Evolutionary conservation across 2,888 invertebrate genomes (phyloP).

Genomic region (Plebejus melissa): DNA sequence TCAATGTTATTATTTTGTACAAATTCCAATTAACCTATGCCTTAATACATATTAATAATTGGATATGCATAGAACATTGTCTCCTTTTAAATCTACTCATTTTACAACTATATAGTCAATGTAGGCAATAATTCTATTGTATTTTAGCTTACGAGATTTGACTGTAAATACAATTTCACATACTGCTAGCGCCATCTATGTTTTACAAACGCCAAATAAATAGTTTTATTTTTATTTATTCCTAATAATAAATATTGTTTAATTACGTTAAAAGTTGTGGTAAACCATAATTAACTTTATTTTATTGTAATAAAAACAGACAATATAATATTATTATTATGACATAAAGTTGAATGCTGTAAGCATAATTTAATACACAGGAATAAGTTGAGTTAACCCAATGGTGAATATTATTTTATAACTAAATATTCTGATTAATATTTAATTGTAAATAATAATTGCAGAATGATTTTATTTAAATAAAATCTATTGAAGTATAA

Average conservation of each 20-base stretch:
- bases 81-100: background rate
- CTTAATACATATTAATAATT: background rate
- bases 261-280: background rate
- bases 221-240: background rate
- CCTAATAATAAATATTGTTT: background rate
- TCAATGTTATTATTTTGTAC: no score
- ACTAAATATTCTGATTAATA: background rate
- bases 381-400: background rate
- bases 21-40: background rate
- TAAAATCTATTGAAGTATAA: constrained; percentile 13
- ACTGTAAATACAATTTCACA: background rate
- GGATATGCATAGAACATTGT: background rate
- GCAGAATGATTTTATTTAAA: background rate
- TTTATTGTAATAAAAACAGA: background rate
- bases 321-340: background rate
- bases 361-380: background rate
- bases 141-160: background rate
- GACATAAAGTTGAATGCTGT: background rate
- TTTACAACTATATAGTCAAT: background rate
- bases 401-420: background rate
- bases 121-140: background rate
- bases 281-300: background rate
- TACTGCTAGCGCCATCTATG: background rate
- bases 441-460: constrained; percentile 19
- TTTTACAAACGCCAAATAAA: background rate